Base-by-base conservation (phyloP, 2,797 vertebrate species). In the Molossus molossus region DNA sequence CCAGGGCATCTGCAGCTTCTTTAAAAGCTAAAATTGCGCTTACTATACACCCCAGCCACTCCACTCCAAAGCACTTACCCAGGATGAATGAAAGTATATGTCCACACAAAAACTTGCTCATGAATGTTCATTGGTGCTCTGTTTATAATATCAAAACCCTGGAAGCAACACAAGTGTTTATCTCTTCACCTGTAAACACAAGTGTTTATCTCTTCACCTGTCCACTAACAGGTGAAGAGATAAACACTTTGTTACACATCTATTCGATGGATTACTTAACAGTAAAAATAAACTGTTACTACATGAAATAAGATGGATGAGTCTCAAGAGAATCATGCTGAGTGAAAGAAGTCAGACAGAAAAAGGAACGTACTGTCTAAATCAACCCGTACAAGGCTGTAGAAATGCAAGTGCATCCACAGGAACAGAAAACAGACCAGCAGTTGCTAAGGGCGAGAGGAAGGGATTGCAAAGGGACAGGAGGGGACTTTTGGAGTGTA, bases 261-360 rank as follows among this genome's bases (percentile, higher is more conserved):
- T 72, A 65, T 21, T 93, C 64, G 50, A 58, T 29, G 29, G 84
- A 67, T 88, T 48, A 58, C 48, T 85, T 73, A 77, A 25, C 69
- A 82, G 55, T 79, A 80, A 87, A 75, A 69, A 70, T 48, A 45
- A 94, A 33, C 77, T 62, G 37, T 45, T 87, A 64, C 29, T 37
- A 53, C 14, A 0, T 55, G 9, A 53, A 25, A 55, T 20, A 57
- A 82, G 33, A 70, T 64, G n/a, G 25, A 67, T 73, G 33, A 60
- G 55, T 50, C 29, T 83, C n/a, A 87, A 33, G 83, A 76, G 75
- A 87, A 87, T 57, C 53, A 72, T 4, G 27, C 17, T 18, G n/a
- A 83, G 62, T 77, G 29, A 81, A 77, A 93, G 55, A 69, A 94
- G 60, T 81, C n/a, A 67, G 45, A 67, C 55, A 70, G 72, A 77